Evolutionary conservation across 2,888 invertebrate genomes (phyloP), one percentile per base, ranked within the genome.

Genomic region (Drosophila picticornis): DNA sequence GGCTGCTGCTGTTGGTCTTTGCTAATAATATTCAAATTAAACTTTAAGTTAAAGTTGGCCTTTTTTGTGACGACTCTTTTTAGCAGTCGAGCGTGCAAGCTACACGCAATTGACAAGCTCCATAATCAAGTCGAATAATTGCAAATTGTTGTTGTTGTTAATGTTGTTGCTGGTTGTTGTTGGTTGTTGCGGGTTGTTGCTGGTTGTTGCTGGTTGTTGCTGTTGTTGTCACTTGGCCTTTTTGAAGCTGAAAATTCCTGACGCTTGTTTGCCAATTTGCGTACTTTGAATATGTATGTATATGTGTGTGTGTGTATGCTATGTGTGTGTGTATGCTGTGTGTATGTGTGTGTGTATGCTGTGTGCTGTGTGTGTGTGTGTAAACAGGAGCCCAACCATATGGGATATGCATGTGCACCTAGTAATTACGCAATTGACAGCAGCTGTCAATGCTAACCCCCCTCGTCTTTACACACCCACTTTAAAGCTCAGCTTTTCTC

Each of bases 381-480:
- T 38, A 38, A 19, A 53, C 58, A 48, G 6, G 16, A 58, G 27
- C 46, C 36, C 40, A 19, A 4, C 16, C 66, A 56, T 40, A 55
- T 10, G n/a, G 31, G 36, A 4, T 36, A 69, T 31, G 31, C n/a
- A 10, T 50, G 53, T 68, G 63, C 51, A 81, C 59, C 84, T 72
- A 76, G 79, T 82, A 84, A 85, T 90, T 87, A 85, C 83, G 88
- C 69, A 89, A 90, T 84, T 87, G 80, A 62, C 72, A 66, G 59
- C 29, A 16, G 27, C 61, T 64, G 48, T 46, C 65, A 66, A 57
- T 11, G 32, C 31, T 11, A n/a, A 2, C 22, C 19, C 9, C 11
- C 9, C 36, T 6, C 31, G 6, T 46, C 40, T n/a, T n/a, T 29
- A 16, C 51, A 31, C 31, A 19, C 48, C 32, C 58, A 22, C 19